Conservation (phyloP, 2,113 vertebrate genomes). For the Corythaeola cristata region DNA sequence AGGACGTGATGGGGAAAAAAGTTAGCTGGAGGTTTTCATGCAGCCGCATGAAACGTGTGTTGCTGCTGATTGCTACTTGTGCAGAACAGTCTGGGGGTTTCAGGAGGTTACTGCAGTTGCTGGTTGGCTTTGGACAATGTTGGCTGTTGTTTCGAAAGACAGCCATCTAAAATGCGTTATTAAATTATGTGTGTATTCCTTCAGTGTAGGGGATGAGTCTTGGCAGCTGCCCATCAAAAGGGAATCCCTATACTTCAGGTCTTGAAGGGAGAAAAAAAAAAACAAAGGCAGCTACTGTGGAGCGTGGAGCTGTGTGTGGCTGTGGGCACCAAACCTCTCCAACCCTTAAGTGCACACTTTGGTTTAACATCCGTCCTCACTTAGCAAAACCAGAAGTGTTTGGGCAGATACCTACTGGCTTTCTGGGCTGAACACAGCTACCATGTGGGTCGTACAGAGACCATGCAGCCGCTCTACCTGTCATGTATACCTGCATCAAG, state of each 20-base stretch:
- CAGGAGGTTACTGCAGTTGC: background rate
- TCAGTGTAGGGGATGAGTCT: background rate
- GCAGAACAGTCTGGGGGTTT: background rate
- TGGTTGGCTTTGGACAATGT: background rate
- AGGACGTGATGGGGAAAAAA: background rate
- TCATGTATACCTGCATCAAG: background rate
- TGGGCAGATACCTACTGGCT: background rate
- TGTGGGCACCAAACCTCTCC: background rate
- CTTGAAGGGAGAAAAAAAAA: background rate
- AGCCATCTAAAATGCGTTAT: background rate
- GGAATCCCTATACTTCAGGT: background rate
- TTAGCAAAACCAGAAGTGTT: background rate
- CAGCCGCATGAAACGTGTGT: accelerated
- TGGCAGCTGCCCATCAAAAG: background rate
- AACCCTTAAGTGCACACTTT: background rate
- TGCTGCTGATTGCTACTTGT: background rate
- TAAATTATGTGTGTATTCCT: background rate
- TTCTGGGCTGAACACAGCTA: background rate
- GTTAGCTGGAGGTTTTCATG: background rate
- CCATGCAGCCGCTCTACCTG: background rate
- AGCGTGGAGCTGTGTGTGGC: background rate
- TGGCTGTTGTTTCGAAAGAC: background rate
- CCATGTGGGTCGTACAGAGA: background rate
- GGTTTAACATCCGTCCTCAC: background rate
- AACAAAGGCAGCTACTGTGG: background rate